Conservation (phyloP, 2,113 vertebrate species). For the Aramus guarauna region DNA sequence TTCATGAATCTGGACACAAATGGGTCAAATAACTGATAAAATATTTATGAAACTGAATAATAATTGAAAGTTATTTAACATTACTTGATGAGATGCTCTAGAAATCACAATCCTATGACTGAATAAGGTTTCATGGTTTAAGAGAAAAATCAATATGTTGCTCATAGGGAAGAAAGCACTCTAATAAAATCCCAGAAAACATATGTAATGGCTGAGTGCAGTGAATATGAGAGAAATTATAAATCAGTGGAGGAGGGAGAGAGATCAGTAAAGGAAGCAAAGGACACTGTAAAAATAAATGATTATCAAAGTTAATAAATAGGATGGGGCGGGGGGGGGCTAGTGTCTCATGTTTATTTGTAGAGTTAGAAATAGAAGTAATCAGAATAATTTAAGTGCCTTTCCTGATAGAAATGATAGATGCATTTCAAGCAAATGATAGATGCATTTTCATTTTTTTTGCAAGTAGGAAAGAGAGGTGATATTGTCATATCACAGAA, state of each 20-base stretch:
- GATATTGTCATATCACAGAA: background rate
- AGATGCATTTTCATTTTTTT: background rate
- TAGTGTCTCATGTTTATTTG: background rate
- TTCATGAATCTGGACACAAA: background rate
- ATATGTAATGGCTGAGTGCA: background rate
- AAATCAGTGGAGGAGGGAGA: background rate
- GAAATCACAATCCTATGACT: background rate
- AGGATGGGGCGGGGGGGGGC: fast-evolving
- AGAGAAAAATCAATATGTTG: background rate
- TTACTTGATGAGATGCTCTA: background rate
- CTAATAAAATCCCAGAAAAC: background rate
- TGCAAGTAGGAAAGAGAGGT: background rate
- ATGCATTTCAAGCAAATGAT: background rate
- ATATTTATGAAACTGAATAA: background rate
- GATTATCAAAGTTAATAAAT: background rate
- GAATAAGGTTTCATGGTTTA: background rate
- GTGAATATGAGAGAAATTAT: background rate
- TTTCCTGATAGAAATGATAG: background rate
- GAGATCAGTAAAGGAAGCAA: background rate
- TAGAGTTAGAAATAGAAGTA: background rate
- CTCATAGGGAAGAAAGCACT: background rate
- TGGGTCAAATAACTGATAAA: background rate
- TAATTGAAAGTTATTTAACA: background rate
- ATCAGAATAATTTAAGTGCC: background rate
- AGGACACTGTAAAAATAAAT: background rate